Percentiles rank a stretch among this genome's conserved stretches.
These are phyloP conservation scores for Arremon aurantiirostris DNA, from an alignment of 2,797 vertebrate species.

Conservation along the genomic window DNA sequence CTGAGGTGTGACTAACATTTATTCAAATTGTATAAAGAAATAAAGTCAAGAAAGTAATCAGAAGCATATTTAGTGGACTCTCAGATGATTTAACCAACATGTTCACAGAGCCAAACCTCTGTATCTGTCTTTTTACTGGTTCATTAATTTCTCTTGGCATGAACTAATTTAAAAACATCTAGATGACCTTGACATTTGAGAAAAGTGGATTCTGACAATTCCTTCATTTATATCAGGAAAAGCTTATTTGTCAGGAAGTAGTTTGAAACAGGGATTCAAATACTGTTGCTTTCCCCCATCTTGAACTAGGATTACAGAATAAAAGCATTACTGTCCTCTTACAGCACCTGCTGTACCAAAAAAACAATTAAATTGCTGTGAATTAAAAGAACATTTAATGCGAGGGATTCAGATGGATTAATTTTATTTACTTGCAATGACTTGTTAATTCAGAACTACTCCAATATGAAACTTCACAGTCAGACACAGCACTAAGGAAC, in stretches of 20 bases:
- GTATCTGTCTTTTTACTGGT: not conserved
- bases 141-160: conserved; percentile 30
- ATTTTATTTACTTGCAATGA: not conserved
- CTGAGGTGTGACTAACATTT: not conserved
- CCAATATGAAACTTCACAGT: not conserved
- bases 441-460: not conserved
- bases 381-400: not conserved
- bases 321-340: not conserved
- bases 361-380: not conserved
- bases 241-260: not conserved
- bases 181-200: conserved; percentile 32
- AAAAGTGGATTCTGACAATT: not conserved
- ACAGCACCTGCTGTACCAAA: not conserved
- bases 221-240: not conserved
- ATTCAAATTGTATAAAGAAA: not conserved
- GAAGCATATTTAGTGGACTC: not conserved
- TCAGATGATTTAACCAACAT: conserved; percentile 18
- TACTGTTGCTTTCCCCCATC: accelerated
- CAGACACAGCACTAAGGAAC: not conserved
- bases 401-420: not conserved
- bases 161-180: conserved; percentile 15
- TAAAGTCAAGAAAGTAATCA: conserved; percentile 8
- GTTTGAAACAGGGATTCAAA: not conserved
- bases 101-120: not conserved
- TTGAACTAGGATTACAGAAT: not conserved